Evolutionary conservation across 2,797 vertebrate species (phyloP), one percentile per base, ranked within the genome.

Genomic region (Myoxocephalus aenaeus): DNA sequence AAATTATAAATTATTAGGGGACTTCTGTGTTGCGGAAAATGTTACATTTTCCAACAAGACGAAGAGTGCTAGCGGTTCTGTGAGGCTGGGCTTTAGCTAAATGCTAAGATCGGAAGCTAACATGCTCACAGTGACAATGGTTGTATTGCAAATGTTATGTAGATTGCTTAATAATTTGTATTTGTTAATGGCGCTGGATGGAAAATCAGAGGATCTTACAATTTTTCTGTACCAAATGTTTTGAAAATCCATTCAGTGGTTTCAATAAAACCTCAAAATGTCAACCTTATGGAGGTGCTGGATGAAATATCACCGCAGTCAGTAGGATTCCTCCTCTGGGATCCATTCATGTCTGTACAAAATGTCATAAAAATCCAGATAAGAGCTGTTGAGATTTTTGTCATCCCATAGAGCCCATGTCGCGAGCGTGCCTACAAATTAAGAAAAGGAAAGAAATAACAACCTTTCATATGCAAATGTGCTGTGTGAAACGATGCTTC

Each of bases 381-480:
- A 1, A 27, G 18, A 25, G 9, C 12, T 54, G 13, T 18, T 36
- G 13, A 25, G 9, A 34, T 50, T 58, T 22, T 27, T 5, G 42
- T 12, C 12, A n/a, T 50, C 32, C n/a, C 57, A 7, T 1, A 17
- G 13, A 58, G 46, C 32, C 11, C 0, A 4, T 3, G 68, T 34
- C 6, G 15, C 4, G 38, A 22, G 14, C 1, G 12, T 54, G 13
- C 25, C 20, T 18, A 20, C 27, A 50, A 29, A 38, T 5, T n/a
- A 63, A 22, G 22, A 29, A 59, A 34, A n/a, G 18, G 11, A 17
- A 29, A 68, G 11, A 50, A 59, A 34, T 32, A 15, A 18, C 20
- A 44, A n/a, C 65, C 53, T 46, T 77, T 74, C 38, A 63, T 40
- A 72, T 68, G 29, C 5, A 64, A 57, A 75, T 64, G 18, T n/a